A percentile compares a stretch with the other conserved stretches of the same genome.
Evolutionary conservation across 2,113 vertebrate species (phyloP).

Genomic region (Zosterops japonicus): DNA sequence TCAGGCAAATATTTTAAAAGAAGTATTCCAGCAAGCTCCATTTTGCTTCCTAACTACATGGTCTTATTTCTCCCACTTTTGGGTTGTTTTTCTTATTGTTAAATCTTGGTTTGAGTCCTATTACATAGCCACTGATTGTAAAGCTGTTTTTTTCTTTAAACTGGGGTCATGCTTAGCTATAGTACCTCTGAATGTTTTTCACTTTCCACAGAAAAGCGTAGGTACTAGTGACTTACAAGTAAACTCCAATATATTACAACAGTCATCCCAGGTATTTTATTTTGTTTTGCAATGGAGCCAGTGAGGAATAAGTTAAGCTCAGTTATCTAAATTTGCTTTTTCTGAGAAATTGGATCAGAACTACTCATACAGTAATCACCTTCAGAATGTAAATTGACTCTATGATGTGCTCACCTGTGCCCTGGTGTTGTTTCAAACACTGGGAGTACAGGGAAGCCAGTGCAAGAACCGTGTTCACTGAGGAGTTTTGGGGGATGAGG

Average conservation of each 20-base stretch:
- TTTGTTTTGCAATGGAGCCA: neutral
- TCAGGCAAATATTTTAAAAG: neutral
- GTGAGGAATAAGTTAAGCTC: neutral
- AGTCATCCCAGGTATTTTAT: neutral
- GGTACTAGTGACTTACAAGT: neutral
- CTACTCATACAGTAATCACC: neutral
- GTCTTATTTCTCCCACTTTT: neutral
- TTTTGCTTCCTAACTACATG: neutral
- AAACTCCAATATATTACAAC: neutral
- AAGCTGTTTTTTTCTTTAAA: neutral
- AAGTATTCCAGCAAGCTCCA: neutral
- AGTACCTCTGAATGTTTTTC: neutral
- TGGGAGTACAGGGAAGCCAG: neutral
- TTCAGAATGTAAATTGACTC: neutral
- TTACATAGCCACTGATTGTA: neutral
- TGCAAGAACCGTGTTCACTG: fast-evolving
- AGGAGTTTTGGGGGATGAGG: neutral
- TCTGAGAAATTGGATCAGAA: neutral
- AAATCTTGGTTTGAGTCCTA: neutral
- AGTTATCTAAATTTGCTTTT: neutral
- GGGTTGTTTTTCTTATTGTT: neutral
- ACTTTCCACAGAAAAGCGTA: neutral
- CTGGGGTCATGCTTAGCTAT: neutral
- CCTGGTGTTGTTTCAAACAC: neutral
- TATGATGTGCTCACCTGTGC: neutral